Base-by-base conservation (phyloP, 2,797 vertebrate genomes). In the Oreortyx pictus region DNA sequence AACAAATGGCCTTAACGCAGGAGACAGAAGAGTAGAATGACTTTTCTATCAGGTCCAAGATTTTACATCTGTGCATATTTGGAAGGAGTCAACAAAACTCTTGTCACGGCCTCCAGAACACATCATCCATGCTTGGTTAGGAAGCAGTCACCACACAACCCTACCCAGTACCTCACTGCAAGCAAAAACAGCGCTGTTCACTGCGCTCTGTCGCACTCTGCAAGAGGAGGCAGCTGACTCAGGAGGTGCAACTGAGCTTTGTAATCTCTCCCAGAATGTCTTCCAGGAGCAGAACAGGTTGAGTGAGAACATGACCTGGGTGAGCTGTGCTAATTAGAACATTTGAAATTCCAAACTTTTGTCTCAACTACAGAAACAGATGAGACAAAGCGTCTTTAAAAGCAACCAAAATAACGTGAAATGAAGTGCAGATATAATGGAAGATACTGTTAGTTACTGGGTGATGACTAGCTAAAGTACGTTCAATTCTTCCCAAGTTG, bases 241-340 rank as follows among this genome's bases (percentile, higher is more conserved):
- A 86, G 73, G 12, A 11, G 11, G 12, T 54, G 60, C 75, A 46
- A 16, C 35, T 0, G 14, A 78, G 92, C 60, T 52, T 52, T 39
- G 35, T 31, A 31, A 52, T 70, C 35, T 70, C 50, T 43, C 46
- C 72, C 33, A 25, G 83, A 54, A 43, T 22, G 33, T 67, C 65
- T 81, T 57, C 52, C 67, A 56, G 79, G 43, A 89, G 60, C 59
- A 86, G 80, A 89, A 91, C 91, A 89, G 80, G 91, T 95, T 95
- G 14, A 65, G 49, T 76, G 85, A 93, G 70, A 95, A 74, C 68
- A 67, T 27, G 61, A 86, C 88, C 92, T 83, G 35, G 47, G 74
- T 54, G 77, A 89, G 70, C 65, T 43, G 35, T 44, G 35, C 54
- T 83, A 62, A 75, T 86, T 74, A 37, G 41, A 35, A 16, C 20